These are phyloP conservation scores for Phaenicophaeus curvirostris DNA, from an alignment of 2,797 vertebrate genomes.

Conservation along the genomic window DNA sequence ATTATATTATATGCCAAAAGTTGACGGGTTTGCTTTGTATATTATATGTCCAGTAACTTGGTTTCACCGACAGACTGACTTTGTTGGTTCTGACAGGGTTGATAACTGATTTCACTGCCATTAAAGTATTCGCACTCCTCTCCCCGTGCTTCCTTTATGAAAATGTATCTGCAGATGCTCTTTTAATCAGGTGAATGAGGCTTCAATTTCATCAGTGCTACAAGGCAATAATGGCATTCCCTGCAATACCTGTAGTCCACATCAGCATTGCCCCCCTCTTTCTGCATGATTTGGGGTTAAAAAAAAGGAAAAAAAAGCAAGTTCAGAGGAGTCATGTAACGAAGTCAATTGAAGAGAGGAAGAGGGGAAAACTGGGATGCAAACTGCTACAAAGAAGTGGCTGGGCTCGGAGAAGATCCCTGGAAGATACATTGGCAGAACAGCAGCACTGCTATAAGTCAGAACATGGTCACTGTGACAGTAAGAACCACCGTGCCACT, in stretches of 20 bases:
- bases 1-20: not conserved
- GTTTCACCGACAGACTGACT: not conserved
- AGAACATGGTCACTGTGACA: not conserved
- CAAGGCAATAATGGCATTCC: not conserved
- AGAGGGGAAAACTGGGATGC: not conserved
- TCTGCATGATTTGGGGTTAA: not conserved
- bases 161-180: not conserved
- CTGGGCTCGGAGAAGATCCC: not conserved
- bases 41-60: not conserved
- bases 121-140: not conserved
- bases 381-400: not conserved
- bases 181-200: not conserved
- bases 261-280: not conserved
- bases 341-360: not conserved
- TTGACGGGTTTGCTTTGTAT: not conserved
- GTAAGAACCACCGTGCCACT: not conserved
- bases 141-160: not conserved
- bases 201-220: not conserved
- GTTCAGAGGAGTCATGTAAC: not conserved
- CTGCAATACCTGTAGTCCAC: not conserved
- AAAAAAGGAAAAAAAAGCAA: not conserved
- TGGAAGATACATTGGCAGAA: not conserved
- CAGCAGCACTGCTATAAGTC: not conserved
- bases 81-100: not conserved
- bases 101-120: not conserved